Evolutionary conservation across 2,888 invertebrate species (phyloP).

Genomic region (Nudaria mundana): DNA sequence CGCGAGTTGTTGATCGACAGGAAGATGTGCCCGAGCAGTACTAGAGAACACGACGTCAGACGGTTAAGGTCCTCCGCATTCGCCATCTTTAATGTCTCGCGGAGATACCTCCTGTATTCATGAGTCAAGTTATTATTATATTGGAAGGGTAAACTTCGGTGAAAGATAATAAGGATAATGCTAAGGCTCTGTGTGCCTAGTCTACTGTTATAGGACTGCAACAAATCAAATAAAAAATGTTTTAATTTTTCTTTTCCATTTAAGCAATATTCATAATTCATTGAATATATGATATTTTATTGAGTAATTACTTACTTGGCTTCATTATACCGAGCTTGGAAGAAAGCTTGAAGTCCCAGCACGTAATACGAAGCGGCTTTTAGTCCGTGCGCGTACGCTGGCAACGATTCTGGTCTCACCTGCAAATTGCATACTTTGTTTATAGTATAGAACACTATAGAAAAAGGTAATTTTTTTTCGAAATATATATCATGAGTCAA

Average conservation of each 20-base stretch:
- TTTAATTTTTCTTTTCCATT: too few species aligned
- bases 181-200: too few species aligned
- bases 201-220: too few species aligned
- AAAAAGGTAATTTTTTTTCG: too few species aligned
- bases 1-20: constrained; percentile 95
- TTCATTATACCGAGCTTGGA: constrained; percentile 97
- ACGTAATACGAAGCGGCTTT: constrained; percentile 98
- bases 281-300: too few species aligned
- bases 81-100: constrained; percentile 98
- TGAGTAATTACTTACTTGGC: constrained; percentile 96
- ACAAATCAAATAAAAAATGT: too few species aligned
- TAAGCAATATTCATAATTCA: too few species aligned
- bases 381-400: constrained; percentile 94
- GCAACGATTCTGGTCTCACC: constrained; percentile 95
- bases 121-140: not conserved
- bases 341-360: constrained; percentile 97
- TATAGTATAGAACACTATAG: not conserved
- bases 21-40: constrained; percentile 97
- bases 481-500: too few species aligned
- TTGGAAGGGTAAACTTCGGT: too few species aligned
- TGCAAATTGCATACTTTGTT: too few species aligned
- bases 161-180: too few species aligned
- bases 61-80: constrained; percentile 98
- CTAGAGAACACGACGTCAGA: constrained; percentile 96
- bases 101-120: constrained; percentile 89